Conservation (phyloP, 2,888 invertebrate species). For the Tupiocoris notatus region DNA sequence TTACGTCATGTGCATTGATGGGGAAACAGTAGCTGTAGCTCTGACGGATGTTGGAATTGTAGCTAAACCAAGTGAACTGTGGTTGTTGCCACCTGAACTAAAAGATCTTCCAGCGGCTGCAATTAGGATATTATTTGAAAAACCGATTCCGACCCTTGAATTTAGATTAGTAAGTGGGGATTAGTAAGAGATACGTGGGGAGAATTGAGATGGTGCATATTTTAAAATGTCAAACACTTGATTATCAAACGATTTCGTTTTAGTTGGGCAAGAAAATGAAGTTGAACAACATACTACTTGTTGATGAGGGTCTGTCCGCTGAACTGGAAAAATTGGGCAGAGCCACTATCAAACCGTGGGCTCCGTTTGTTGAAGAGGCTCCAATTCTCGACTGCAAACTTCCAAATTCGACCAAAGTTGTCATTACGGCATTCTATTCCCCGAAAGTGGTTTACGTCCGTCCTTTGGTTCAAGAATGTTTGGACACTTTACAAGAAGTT, state of each 20-base stretch:
- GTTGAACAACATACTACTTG: not conserved
- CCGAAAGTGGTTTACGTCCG: constrained; percentile 39
- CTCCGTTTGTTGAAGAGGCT: constrained; percentile 41
- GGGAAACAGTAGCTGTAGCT: constrained; percentile 18
- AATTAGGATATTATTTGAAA: constrained; percentile 33
- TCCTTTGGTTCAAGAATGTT: constrained; percentile 8
- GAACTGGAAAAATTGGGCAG: constrained; percentile 2
- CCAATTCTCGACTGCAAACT: constrained; percentile 30
- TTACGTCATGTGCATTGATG: constrained; percentile 30
- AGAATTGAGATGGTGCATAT: no score
- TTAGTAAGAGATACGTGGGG: not conserved
- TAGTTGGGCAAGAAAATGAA: constrained; percentile 2
- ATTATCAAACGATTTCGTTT: not conserved
- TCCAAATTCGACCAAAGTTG: constrained; percentile 22
- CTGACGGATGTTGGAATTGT: constrained; percentile 37
- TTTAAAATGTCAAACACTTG: no score
- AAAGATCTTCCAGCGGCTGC: constrained; percentile 22
- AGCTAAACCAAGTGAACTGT: constrained; percentile 9
- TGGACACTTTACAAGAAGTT: not conserved
- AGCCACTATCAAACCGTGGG: constrained; percentile 31
- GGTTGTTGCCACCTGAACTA: constrained; percentile 26
- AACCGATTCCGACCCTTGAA: not conserved
- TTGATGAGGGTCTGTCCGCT: not conserved
- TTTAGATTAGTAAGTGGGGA: constrained; percentile 16
- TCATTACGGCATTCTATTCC: constrained; percentile 37